phyloP scores from a whole-genome alignment of 2,113 vertebrate genomes.

The Ictalurus punctatus region DNA sequence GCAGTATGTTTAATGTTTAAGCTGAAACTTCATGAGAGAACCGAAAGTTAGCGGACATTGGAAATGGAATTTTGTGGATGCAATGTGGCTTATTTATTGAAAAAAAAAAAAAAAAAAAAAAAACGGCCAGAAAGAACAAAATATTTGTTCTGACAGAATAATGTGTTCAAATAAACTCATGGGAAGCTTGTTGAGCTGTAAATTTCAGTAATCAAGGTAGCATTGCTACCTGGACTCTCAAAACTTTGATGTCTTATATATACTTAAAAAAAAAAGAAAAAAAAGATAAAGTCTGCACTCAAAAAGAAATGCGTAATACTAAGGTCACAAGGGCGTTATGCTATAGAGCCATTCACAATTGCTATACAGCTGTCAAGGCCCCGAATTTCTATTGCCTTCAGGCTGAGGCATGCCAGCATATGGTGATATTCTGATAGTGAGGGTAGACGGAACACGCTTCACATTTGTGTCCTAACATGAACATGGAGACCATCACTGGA shows the following conservation, averaged over 20 bases:
- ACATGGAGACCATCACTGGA: background rate
- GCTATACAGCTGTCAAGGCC: background rate
- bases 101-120: too few relatives aligned
- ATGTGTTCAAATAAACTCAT: background rate
- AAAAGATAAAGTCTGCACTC: background rate
- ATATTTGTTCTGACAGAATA: background rate
- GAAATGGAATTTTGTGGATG: background rate
- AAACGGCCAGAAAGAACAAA: background rate
- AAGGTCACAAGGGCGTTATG: background rate
- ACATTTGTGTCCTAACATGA: conserved; percentile 20
- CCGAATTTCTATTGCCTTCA: background rate
- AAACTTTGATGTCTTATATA: background rate
- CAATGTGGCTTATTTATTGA: background rate
- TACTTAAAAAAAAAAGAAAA: background rate
- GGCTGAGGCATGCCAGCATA: background rate
- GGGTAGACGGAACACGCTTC: background rate
- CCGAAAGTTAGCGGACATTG: background rate
- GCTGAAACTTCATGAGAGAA: too few relatives aligned
- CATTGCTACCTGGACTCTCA: background rate
- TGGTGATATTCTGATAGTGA: background rate
- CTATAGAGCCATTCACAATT: background rate
- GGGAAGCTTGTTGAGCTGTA: background rate
- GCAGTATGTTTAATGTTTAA: too few relatives aligned
- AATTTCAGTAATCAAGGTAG: background rate
- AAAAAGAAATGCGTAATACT: background rate